Conservation (phyloP, 1,140 invertebrate genomes). For the Myzus persicae region DNA sequence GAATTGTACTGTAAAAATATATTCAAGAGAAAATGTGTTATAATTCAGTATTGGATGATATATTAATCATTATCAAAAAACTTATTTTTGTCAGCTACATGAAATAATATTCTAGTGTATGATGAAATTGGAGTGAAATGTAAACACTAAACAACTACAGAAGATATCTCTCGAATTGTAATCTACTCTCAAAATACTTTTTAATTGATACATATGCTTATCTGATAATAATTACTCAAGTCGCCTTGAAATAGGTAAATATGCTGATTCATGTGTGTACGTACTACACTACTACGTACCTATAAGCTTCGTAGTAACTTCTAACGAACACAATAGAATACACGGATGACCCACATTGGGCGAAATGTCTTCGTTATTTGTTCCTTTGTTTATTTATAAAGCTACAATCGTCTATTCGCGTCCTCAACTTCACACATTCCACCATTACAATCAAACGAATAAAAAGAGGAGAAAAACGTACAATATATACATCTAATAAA, state of each 20-base stretch:
- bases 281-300: too few species aligned
- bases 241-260: slow-evolving; percentile 10
- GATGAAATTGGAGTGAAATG: background rate
- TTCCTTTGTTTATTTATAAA: background rate
- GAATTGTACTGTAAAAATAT: background rate
- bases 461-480: background rate
- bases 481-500: too few species aligned
- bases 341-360: background rate
- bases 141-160: background rate
- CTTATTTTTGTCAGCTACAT: background rate
- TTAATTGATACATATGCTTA: background rate
- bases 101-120: background rate
- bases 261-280: background rate
- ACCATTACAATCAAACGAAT: background rate
- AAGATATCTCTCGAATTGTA: background rate
- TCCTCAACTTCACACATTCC: background rate
- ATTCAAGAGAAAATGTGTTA: background rate
- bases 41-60: background rate
- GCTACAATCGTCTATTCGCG: background rate
- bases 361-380: background rate
- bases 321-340: background rate
- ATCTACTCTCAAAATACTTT: background rate
- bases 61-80: background rate
- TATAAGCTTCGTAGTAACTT: background rate
- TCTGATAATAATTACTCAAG: background rate